Evolutionary conservation across 2,888 invertebrate species (phyloP).

Genomic region (Rhimphoctona megacephalus): DNA sequence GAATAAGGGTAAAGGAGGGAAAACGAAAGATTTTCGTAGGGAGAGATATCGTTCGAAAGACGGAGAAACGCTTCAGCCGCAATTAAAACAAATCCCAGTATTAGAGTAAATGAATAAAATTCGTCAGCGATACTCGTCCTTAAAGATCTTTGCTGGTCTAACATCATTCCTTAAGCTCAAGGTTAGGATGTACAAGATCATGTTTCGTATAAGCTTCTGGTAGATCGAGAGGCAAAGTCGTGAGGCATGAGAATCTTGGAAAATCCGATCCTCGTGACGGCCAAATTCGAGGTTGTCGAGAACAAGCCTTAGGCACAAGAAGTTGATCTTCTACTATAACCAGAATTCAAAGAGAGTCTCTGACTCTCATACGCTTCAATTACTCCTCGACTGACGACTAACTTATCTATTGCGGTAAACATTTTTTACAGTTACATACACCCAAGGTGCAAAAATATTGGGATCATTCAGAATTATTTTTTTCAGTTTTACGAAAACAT

Average conservation of each 20-base stretch:
- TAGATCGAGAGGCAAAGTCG: background rate
- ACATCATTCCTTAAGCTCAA: background rate
- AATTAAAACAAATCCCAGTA: constrained; percentile 53
- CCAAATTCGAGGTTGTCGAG: background rate
- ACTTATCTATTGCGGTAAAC: no score
- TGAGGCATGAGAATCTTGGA: background rate
- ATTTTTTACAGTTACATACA: no score
- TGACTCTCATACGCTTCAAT: background rate
- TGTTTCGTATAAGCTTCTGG: constrained; percentile 7
- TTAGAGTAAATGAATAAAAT: constrained; percentile 32
- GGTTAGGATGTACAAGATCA: background rate
- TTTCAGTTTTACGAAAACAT: no score
- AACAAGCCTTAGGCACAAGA: background rate
- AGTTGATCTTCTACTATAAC: background rate
- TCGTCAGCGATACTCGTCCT: constrained; percentile 21
- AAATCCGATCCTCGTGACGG: constrained; percentile 11
- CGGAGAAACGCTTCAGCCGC: constrained; percentile 26
- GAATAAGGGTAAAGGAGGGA: background rate
- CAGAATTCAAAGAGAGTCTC: background rate
- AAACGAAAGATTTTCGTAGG: constrained; percentile 24
- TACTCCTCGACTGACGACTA: background rate
- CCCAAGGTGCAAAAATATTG: no score
- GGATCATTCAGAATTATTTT: no score
- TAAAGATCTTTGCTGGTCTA: background rate
- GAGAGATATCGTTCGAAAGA: constrained; percentile 30